Conservation (phyloP, 1,140 invertebrate species). For the Hycleus cichorii region DNA sequence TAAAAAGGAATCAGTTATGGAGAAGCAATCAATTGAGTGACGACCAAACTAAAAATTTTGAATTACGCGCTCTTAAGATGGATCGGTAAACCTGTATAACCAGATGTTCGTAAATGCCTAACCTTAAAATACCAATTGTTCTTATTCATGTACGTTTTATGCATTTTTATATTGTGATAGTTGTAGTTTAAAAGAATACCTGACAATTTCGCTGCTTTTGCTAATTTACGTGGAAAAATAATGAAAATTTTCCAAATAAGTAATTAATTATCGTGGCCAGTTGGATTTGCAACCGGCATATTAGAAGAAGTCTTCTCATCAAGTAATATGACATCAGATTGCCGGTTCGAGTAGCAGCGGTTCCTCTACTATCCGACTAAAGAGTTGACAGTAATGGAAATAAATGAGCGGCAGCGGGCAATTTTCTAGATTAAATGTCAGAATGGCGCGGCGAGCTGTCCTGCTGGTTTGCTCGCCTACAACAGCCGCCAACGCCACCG, state of each 20-base stretch:
- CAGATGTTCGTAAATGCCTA: no score
- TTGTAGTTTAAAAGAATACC: no score
- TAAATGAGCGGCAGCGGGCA: constrained; percentile 45
- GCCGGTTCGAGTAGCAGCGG: constrained; percentile 5
- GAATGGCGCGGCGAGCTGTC: constrained; percentile 34
- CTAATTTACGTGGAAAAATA: constrained; percentile 39
- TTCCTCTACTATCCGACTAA: constrained; percentile 34
- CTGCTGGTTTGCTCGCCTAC: constrained; percentile 13
- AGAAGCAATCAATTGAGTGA: no score
- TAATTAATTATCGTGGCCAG: constrained; percentile 10
- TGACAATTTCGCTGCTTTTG: neutral
- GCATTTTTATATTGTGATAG: no score
- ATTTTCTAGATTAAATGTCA: constrained; percentile 50
- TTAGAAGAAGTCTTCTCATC: constrained; percentile 10
- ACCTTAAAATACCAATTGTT: no score
- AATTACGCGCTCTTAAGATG: no score
- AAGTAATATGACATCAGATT: constrained; percentile 27
- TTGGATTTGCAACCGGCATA: constrained; percentile 2
- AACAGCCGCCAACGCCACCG: no score
- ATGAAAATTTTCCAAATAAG: neutral
- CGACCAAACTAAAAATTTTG: no score
- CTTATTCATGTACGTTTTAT: no score
- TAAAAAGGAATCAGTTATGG: no score
- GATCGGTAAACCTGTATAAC: no score
- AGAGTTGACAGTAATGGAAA: constrained; percentile 49